Evolutionary conservation across 2,113 vertebrate species (phyloP).

Genomic region (Phalacrocorax pelagicus): DNA sequence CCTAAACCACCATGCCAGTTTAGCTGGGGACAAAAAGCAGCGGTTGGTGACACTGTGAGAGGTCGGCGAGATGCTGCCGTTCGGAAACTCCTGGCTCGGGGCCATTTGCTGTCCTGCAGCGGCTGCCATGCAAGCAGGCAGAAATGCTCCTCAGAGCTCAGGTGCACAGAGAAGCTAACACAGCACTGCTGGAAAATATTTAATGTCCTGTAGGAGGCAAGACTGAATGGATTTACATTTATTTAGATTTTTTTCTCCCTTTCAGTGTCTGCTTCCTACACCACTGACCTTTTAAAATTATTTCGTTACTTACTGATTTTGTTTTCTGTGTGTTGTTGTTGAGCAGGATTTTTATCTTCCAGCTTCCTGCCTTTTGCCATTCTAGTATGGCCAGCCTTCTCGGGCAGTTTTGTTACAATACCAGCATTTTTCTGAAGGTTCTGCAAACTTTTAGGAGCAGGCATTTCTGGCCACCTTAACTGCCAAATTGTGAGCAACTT

Average conservation of each 20-base stretch:
- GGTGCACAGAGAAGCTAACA: background rate
- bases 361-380: background rate
- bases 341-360: background rate
- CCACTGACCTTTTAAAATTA: conserved; percentile 1
- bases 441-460: background rate
- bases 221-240: conserved; percentile 38
- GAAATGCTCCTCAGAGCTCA: background rate
- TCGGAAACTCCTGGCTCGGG: background rate
- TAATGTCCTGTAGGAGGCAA: conserved; percentile 18
- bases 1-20: background rate
- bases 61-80: background rate
- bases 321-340: background rate
- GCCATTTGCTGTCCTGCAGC: background rate
- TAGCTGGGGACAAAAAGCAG: background rate
- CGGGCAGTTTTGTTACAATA: background rate
- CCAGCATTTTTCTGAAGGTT: background rate
- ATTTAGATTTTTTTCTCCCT: background rate
- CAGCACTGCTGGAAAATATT: background rate
- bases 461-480: background rate
- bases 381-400: background rate
- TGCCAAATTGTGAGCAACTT: background rate
- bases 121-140: fast-evolving
- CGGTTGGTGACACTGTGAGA: background rate
- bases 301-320: background rate
- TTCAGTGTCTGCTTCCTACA: background rate